Conservation (phyloP, 1,140 invertebrate species). For the Pinna nobilis region DNA sequence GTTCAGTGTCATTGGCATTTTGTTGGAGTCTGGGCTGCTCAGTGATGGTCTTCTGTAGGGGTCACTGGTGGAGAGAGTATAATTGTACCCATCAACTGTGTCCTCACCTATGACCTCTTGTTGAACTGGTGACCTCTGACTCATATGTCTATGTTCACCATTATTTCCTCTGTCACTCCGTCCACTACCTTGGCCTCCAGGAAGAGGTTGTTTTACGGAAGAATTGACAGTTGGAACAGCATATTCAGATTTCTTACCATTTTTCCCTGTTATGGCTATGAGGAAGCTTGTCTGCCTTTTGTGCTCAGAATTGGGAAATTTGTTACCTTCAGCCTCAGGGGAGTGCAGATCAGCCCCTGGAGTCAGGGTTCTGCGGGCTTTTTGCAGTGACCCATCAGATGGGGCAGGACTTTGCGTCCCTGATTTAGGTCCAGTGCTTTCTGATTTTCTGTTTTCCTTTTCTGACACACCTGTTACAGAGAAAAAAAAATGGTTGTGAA, state of each 20-base stretch:
- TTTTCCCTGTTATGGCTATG: constrained; percentile 62
- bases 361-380: constrained; percentile 85
- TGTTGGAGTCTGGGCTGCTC: constrained; percentile 48
- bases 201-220: constrained; percentile 32
- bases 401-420: not conserved
- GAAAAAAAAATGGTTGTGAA: no score
- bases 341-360: constrained; percentile 35
- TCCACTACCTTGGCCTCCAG: constrained; percentile 32
- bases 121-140: constrained; percentile 11
- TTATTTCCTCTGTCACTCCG: constrained; percentile 8
- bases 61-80: constrained; percentile 64
- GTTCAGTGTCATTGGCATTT: constrained; percentile 55
- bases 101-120: constrained; percentile 35
- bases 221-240: constrained; percentile 47
- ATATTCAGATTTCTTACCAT: constrained; percentile 42
- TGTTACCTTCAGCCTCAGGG: constrained; percentile 35
- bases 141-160: constrained; percentile 17
- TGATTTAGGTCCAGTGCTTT: not conserved
- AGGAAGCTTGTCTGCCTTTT: constrained; percentile 69
- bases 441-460: not conserved
- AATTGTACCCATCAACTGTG: constrained; percentile 54
- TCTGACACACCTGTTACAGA: constrained; percentile 11
- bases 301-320: constrained; percentile 57
- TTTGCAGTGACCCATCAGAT: constrained; percentile 74
- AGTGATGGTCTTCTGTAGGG: constrained; percentile 60